Percentiles rank a stretch among this genome's conserved stretches.
Conservation (phyloP, 1,140 invertebrate genomes). For the Copidosoma floridanum region DNA sequence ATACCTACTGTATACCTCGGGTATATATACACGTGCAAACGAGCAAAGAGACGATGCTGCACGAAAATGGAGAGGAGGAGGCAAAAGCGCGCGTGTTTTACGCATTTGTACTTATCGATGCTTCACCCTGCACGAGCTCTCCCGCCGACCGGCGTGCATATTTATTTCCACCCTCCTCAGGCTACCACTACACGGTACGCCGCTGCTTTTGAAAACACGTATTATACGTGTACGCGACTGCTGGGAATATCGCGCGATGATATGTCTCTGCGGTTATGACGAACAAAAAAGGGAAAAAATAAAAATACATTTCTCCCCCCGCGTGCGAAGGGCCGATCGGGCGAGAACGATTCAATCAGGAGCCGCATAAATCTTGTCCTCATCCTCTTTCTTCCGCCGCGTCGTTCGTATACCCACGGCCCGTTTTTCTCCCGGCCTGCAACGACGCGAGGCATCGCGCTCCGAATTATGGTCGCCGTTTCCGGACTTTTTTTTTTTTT, state of each 20-base stretch:
- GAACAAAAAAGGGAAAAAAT: constrained; percentile 53
- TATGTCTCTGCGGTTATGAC: no score
- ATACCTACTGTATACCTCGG: not conserved
- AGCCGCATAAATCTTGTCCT: constrained; percentile 57
- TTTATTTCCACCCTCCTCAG: no score
- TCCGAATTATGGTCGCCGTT: not conserved
- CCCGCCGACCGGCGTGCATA: not conserved
- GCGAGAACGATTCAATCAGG: constrained; percentile 60
- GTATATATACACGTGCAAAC: not conserved
- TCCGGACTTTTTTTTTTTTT: constrained; percentile 24
- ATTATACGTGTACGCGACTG: no score
- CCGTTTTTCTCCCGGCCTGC: no score
- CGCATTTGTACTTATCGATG: not conserved
- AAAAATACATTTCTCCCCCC: no score
- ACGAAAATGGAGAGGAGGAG: not conserved
- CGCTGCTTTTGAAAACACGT: no score
- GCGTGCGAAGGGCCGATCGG: constrained; percentile 54
- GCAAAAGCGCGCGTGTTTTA: not conserved
- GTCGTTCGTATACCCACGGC: no score
- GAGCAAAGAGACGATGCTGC: not conserved
- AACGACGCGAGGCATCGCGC: no score
- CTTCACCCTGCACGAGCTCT: not conserved
- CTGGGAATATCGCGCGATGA: no score
- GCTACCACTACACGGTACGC: no score
- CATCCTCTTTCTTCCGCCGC: constrained; percentile 32